A percentile compares a stretch with the other conserved stretches of the same genome.
Evolutionary conservation across 2,113 vertebrate species (phyloP).

Genomic region (Cinclus cinclus): DNA sequence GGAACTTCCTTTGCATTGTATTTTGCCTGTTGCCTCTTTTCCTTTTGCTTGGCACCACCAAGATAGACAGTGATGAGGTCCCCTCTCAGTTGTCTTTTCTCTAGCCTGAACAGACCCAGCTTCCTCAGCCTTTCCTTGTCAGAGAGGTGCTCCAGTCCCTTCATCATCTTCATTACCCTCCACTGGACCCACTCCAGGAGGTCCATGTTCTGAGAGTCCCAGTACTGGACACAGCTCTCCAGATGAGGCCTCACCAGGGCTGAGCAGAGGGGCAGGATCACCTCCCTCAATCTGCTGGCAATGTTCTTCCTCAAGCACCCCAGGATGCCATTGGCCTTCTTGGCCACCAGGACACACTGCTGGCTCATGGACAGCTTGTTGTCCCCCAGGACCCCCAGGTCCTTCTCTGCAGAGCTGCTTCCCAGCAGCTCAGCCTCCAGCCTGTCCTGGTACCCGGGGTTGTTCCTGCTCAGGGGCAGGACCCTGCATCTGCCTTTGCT

Average conservation of each 20-base stretch:
- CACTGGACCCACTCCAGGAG: not conserved
- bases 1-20: not conserved
- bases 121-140: not conserved
- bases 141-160: not conserved
- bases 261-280: not conserved
- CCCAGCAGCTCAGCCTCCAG: not conserved
- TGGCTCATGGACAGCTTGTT: not conserved
- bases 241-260: not conserved
- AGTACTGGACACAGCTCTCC: not conserved
- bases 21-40: not conserved
- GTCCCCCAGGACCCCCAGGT: not conserved
- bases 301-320: not conserved
- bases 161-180: not conserved
- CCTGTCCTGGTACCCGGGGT: not conserved
- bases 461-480: not conserved
- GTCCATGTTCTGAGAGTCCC: not conserved
- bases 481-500: not conserved
- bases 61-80: not conserved
- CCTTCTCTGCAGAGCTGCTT: not conserved
- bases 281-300: not conserved
- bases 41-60: not conserved
- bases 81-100: not conserved
- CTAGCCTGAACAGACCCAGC: fast-evolving
- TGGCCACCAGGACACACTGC: not conserved
- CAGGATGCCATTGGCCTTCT: not conserved